These are phyloP conservation scores for Diorhabda carinulata DNA, from an alignment of 1,140 invertebrate genomes.

Conservation along the genomic window DNA sequence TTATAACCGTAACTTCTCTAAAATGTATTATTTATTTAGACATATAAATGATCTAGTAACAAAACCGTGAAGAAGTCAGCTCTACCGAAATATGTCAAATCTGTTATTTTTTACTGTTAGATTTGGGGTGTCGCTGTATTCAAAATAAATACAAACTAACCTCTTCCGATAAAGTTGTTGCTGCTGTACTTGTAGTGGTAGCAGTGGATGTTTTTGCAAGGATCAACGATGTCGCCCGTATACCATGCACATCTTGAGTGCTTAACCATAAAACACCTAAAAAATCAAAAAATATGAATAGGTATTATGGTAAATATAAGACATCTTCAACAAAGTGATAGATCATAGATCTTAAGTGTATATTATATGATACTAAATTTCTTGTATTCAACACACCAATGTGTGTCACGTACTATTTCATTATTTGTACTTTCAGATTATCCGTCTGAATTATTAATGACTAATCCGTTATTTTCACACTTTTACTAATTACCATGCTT, in stretches of 20 bases:
- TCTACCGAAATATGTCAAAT: too few species aligned
- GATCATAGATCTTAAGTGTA: too few species aligned
- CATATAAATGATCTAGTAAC: too few species aligned
- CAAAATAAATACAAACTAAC: constrained; percentile 6
- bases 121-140: too few species aligned
- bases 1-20: too few species aligned
- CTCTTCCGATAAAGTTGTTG: constrained; percentile 25
- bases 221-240: constrained; percentile 42
- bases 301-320: too few species aligned
- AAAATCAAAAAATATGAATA: constrained; percentile 11
- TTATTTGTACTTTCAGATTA: neutral
- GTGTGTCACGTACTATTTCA: neutral
- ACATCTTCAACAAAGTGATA: too few species aligned
- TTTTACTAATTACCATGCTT: neutral
- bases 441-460: neutral
- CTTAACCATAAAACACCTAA: constrained; percentile 43
- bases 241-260: constrained; percentile 41
- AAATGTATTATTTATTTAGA: too few species aligned
- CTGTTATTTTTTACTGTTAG: too few species aligned
- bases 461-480: constrained; percentile 1
- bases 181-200: constrained; percentile 31
- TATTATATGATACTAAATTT: neutral
- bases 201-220: constrained; percentile 42
- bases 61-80: too few species aligned
- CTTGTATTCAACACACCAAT: neutral